A percentile compares a stretch with the other conserved stretches of the same genome.
Conservation (phyloP, 1,140 invertebrate genomes). For the Cyclargus thomasi region DNA sequence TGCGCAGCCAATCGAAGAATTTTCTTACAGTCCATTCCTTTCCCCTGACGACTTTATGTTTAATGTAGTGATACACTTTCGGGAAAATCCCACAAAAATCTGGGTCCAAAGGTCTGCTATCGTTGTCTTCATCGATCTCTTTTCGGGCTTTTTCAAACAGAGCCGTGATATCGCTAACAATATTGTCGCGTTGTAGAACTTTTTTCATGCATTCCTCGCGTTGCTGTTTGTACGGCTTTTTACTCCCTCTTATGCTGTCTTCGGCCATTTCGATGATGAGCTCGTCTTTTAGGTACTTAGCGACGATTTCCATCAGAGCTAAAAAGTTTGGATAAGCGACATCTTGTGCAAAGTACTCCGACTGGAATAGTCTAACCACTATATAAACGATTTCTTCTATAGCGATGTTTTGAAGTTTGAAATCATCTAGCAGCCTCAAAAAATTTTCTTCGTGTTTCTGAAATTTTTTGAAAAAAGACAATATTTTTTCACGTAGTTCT, state of each 20-base stretch:
- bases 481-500: neutral
- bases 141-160: neutral
- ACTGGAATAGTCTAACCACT: neutral
- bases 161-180: neutral
- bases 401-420: neutral
- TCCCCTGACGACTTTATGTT: neutral
- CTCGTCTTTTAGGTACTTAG: neutral
- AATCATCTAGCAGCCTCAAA: neutral
- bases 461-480: neutral
- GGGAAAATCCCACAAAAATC: neutral
- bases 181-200: neutral
- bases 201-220: neutral
- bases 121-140: neutral
- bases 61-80: neutral
- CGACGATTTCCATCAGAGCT: neutral
- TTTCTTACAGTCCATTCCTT: neutral
- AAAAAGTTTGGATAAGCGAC: neutral
- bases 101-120: neutral
- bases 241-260: neutral
- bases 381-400: neutral
- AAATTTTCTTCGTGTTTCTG: neutral
- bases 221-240: neutral
- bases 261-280: neutral
- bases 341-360: neutral
- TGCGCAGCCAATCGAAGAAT: neutral